phyloP scores from a whole-genome alignment of 1,140 invertebrate genomes.

The Galendromus occidentalis region DNA sequence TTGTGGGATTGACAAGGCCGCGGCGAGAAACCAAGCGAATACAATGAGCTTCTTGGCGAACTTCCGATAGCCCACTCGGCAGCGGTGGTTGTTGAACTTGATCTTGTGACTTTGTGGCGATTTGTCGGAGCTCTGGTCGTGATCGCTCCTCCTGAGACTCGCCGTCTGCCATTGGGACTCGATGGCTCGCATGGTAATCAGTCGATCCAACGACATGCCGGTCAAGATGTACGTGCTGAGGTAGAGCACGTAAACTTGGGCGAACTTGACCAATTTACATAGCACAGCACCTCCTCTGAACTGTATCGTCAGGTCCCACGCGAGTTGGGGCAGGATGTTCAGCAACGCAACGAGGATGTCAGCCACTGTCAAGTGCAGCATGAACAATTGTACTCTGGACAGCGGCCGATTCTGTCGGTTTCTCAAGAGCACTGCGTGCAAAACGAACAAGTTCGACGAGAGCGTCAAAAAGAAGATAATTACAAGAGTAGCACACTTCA shows the following conservation, averaged over 20 bases:
- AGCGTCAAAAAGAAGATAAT: constrained; percentile 42
- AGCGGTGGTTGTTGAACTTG: neutral
- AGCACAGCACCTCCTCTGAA: constrained; percentile 53
- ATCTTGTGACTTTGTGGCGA: neutral
- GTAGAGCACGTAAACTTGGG: constrained; percentile 59
- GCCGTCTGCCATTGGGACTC: constrained; percentile 35
- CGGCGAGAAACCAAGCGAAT: constrained; percentile 44
- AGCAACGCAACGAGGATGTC: constrained; percentile 56
- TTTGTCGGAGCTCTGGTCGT: neutral
- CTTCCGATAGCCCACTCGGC: neutral
- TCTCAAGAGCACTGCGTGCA: constrained; percentile 32
- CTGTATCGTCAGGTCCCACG: constrained; percentile 52
- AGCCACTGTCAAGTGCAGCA: constrained; percentile 37
- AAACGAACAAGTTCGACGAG: constrained; percentile 41
- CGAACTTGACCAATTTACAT: constrained; percentile 59
- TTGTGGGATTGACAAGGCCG: constrained; percentile 55
- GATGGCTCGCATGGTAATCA: constrained; percentile 46
- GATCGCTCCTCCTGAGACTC: constrained; percentile 35
- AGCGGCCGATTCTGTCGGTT: constrained; percentile 33
- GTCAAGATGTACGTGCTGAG: constrained; percentile 62
- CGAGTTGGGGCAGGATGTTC: constrained; percentile 51
- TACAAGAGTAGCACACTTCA: constrained; percentile 40
- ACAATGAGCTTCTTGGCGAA: constrained; percentile 31
- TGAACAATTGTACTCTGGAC: constrained; percentile 47
- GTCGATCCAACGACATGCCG: constrained; percentile 55